Evolutionary conservation across 2,797 vertebrate species (phyloP).

Genomic region (Mus spretus): DNA sequence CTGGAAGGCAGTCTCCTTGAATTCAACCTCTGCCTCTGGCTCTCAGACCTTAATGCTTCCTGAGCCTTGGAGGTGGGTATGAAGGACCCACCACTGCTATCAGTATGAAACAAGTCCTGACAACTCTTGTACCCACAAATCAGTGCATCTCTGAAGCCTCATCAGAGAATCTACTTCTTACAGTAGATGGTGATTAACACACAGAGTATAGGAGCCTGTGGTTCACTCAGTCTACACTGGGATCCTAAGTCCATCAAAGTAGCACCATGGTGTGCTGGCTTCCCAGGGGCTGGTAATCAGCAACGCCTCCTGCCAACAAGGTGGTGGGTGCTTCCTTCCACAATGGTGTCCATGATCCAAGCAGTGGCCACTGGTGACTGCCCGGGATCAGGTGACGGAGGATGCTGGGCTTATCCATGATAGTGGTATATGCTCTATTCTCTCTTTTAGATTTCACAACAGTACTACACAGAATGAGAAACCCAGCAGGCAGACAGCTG

Average conservation of each 20-base stretch:
- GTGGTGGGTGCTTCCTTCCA: neutral
- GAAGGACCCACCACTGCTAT: neutral
- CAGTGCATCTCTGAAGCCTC: neutral
- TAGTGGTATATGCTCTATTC: fast-evolving
- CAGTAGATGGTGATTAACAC: neutral
- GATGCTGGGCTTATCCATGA: neutral
- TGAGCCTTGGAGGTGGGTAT: neutral
- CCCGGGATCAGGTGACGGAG: no score
- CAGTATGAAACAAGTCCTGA: neutral
- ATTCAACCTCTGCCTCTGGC: neutral
- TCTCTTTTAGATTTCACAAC: neutral
- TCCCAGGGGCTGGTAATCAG: neutral
- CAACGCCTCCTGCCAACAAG: neutral
- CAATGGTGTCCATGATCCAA: neutral
- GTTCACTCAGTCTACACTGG: neutral
- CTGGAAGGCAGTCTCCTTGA: neutral
- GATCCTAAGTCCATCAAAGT: neutral
- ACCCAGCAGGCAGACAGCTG: neutral
- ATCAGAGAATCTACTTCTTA: neutral
- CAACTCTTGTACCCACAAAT: neutral
- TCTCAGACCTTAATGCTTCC: neutral
- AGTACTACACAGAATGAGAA: neutral
- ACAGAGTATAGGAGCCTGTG: neutral
- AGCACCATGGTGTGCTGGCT: neutral
- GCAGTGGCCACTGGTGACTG: neutral